Percentiles rank a stretch among this genome's conserved stretches.
Evolutionary conservation across 1,140 invertebrate genomes (phyloP).

Genomic region (Ceratosolen fusciceps): DNA sequence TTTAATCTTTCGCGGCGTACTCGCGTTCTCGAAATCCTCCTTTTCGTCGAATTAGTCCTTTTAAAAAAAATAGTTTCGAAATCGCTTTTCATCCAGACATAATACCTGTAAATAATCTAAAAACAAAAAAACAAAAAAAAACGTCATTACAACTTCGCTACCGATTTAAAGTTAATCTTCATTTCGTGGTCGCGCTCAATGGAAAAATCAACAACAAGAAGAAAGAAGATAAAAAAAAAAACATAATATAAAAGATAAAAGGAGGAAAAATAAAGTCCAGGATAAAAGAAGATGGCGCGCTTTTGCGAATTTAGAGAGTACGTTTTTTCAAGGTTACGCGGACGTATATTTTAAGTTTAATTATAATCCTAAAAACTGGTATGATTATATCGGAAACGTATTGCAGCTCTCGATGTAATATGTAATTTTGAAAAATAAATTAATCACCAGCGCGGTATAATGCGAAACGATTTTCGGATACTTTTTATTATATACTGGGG

Average conservation of each 20-base stretch:
- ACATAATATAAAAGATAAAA: too few species aligned
- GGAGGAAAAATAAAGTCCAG: too few species aligned
- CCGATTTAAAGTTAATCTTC: slow-evolving; percentile 7
- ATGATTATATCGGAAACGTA: neutral
- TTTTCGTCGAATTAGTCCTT: neutral
- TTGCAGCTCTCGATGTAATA: neutral
- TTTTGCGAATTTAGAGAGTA: slow-evolving; percentile 14
- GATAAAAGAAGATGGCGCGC: neutral
- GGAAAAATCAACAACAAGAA: neutral
- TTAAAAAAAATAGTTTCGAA: neutral
- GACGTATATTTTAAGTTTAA: slow-evolving; percentile 15
- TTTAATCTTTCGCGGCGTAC: too few species aligned
- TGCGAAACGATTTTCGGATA: neutral
- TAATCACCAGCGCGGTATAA: slow-evolving; percentile 1
- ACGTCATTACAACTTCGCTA: neutral
- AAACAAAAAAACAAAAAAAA: too few species aligned
- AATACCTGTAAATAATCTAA: neutral
- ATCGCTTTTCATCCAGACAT: neutral
- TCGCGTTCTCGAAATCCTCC: neutral
- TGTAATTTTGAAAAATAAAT: slow-evolving; percentile 9
- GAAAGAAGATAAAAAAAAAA: too few species aligned
- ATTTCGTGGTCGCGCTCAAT: neutral
- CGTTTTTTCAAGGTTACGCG: neutral
- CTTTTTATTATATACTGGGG: neutral
- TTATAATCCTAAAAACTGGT: slow-evolving; percentile 12